Base-by-base conservation (phyloP, 2,888 invertebrate genomes). In the Drosophila setosimentum region DNA sequence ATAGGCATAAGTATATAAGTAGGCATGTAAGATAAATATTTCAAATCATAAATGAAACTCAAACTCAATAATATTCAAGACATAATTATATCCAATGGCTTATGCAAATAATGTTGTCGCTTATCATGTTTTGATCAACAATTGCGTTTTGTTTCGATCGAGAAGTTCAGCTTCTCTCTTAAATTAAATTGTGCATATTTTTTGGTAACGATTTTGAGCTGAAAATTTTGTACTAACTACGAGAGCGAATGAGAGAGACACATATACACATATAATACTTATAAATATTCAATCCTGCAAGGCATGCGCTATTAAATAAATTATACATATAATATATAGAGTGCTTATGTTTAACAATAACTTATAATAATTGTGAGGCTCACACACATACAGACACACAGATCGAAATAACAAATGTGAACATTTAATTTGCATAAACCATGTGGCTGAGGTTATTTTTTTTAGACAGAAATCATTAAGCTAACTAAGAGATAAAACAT, bases 41-140 rank as follows among this genome's bases (percentile, higher is more conserved):
- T 53, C 24, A 65, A 65, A 71, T 67, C 33, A 65, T 37, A 68
- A 66, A 50, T 61, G 45, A 64, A 73, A 48, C 48, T 8, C 40
- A 77, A 89, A 84, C 62, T 64, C 21, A 64, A 80, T 55, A 55
- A 83, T 80, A 55, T 68, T 78, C 85, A 89, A 82, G 61, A 68
- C 77, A 77, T 77, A 60, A 77, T 45, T 62, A 73, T 76, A 76
- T 81, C 92, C 92, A 93, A 93, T 92, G 92, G 92, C 92, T 93
- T 92, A 92, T 92, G 92, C 92, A 92, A 92, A 89, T 91, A 89
- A 86, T 87, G 83, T 83, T 81, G 71, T 79, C 72, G 76, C 73
- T 70, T 66, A 33, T 63, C 68, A 64, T 72, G 63, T 60, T 73
- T 72, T 70, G 45, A 30, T 70, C 57, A 53, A 61, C 65, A 68